A percentile compares a stretch with the other conserved stretches of the same genome.
Evolutionary conservation across 1,140 invertebrate genomes (phyloP).

Genomic region (Cyrtorhinus lividipennis): DNA sequence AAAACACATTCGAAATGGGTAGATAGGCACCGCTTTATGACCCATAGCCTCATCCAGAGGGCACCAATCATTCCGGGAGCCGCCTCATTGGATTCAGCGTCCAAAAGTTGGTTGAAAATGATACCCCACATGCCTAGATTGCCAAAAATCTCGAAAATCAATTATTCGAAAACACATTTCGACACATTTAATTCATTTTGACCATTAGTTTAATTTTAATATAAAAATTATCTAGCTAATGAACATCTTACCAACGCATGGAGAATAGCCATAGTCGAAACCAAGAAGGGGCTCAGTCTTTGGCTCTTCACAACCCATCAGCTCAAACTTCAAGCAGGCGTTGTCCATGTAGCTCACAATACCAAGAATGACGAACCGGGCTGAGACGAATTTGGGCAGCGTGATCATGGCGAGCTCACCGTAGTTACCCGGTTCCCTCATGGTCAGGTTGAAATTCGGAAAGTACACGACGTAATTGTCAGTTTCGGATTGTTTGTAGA

Average conservation of each 20-base stretch:
- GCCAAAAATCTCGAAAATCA: no score
- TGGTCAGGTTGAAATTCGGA: conserved; percentile 87
- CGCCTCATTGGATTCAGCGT: no score
- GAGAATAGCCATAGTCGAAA: conserved; percentile 85
- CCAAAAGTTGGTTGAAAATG: no score
- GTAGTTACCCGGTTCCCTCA: conserved; percentile 84
- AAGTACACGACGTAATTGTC: conserved; percentile 95
- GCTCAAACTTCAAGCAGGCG: conserved; percentile 88
- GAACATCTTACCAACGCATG: conserved; percentile 75
- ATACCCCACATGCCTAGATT: no score
- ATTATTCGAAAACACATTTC: no score
- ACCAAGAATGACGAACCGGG: conserved; percentile 79
- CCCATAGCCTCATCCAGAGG: no score
- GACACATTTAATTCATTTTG: no score
- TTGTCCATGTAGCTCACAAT: conserved; percentile 95
- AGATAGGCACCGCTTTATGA: no score
- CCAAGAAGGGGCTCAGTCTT: conserved; percentile 64
- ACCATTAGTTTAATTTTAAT: no score
- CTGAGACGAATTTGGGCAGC: conserved; percentile 80
- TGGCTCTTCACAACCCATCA: conserved; percentile 87
- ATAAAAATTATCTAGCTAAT: no score
- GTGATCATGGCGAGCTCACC: conserved; percentile 92
- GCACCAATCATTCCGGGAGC: no score
- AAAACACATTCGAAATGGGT: no score
- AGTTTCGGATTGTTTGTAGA: conserved; percentile 84